Evolutionary conservation across 2,797 vertebrate species (phyloP).

Genomic region (Hippopotamyrus pictus): DNA sequence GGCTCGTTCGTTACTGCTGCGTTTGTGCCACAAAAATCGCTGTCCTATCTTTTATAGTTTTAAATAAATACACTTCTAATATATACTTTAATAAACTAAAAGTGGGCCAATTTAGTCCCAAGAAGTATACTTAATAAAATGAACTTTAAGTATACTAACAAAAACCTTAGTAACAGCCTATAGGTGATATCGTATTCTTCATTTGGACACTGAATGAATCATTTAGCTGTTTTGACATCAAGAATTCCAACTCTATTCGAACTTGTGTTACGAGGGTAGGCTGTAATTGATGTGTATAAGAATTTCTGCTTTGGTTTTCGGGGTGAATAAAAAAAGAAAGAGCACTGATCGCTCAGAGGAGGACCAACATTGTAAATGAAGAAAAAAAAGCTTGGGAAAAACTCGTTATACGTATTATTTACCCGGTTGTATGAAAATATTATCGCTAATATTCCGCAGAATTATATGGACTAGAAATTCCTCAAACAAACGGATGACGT

Average conservation of each 20-base stretch:
- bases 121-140: too few species aligned
- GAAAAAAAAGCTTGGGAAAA: background rate
- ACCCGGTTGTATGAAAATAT: background rate
- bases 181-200: too few species aligned
- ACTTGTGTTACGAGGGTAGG: background rate
- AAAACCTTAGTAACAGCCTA: background rate
- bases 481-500: background rate
- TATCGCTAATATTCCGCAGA: background rate
- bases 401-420: background rate
- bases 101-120: too few species aligned
- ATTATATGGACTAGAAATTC: background rate
- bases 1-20: too few species aligned
- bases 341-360: background rate
- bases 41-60: too few species aligned
- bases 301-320: background rate
- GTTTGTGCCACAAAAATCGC: too few species aligned
- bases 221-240: background rate
- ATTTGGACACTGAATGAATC: background rate
- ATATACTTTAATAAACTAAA: too few species aligned
- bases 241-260: background rate
- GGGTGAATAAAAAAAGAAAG: background rate
- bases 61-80: too few species aligned
- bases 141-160: background rate
- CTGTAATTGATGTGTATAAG: background rate
- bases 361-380: background rate